These are phyloP conservation scores for Heliocidaris tuberculata DNA, from an alignment of 35 echinoderm and acorn worm genomes.

Conservation along the genomic window DNA sequence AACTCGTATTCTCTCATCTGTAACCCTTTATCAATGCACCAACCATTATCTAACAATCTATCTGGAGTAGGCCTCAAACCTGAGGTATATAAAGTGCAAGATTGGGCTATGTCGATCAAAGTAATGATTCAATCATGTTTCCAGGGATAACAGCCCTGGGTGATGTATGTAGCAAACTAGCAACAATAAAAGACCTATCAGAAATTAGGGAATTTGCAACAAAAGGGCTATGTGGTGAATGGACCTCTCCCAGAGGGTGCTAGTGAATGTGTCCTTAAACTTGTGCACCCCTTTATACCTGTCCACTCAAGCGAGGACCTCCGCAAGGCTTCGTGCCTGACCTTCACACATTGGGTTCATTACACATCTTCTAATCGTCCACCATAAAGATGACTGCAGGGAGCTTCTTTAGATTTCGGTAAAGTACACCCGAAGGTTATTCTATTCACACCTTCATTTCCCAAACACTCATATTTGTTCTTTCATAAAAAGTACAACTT, in stretches of 20 bases:
- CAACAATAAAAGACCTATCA: not conserved
- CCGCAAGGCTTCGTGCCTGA: not conserved
- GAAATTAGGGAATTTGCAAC: not conserved
- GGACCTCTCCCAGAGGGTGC: not conserved
- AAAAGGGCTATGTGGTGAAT: not conserved
- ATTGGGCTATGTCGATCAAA: not conserved
- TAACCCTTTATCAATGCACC: not conserved
- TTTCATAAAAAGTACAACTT: not conserved
- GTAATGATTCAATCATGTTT: not conserved
- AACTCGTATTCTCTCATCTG: not conserved
- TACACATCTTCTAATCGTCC: not conserved
- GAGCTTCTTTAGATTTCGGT: not conserved
- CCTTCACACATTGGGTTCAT: not conserved
- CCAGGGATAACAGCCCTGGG: not conserved
- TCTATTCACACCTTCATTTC: not conserved
- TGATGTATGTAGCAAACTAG: not conserved
- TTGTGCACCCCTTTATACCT: not conserved
- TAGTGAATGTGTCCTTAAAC: slow-evolving; percentile 11
- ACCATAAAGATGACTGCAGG: not conserved
- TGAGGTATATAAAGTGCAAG: not conserved
- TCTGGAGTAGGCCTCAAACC: not conserved
- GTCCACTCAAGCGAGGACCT: not conserved
- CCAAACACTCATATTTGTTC: not conserved
- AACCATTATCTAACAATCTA: not conserved
- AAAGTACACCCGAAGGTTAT: not conserved